Percentiles rank a stretch among this genome's conserved stretches.
Evolutionary conservation across 2,888 invertebrate species (phyloP).

Genomic region (Melangyna quadrimaculata): DNA sequence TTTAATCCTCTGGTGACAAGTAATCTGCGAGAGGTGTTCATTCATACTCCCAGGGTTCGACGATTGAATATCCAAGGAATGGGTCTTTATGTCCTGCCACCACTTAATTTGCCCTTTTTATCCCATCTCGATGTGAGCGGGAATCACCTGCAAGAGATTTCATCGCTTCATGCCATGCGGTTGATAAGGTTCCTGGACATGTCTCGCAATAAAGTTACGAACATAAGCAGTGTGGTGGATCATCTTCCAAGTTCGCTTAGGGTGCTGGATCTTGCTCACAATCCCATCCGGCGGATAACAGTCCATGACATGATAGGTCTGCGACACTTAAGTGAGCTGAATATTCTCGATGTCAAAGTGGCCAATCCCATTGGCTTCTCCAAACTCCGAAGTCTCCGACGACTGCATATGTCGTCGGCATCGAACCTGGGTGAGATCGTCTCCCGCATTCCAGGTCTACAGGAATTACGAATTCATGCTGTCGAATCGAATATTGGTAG

Average conservation of each 20-base stretch:
- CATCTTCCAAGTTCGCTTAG: conserved; percentile 87
- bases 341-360: conserved; percentile 87
- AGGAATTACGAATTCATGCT: conserved; percentile 89
- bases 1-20: conserved; percentile 90
- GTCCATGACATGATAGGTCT: conserved; percentile 81
- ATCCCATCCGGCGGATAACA: conserved; percentile 90
- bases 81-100: conserved; percentile 89
- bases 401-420: conserved; percentile 88
- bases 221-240: conserved; percentile 89
- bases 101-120: conserved; percentile 89
- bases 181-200: conserved; percentile 88
- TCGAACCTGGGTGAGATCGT: conserved; percentile 88
- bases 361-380: conserved; percentile 89
- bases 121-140: conserved; percentile 90
- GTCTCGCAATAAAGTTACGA: conserved; percentile 88
- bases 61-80: conserved; percentile 89
- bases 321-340: conserved; percentile 88
- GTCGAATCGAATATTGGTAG: conserved; percentile 88
- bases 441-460: conserved; percentile 87
- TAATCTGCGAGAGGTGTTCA: conserved; percentile 93
- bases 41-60: conserved; percentile 91
- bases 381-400: conserved; percentile 87
- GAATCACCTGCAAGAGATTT: conserved; percentile 88
- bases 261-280: conserved; percentile 89
- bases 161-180: conserved; percentile 87